Conservation (phyloP, 2,113 vertebrate genomes). For the Ceratotherium simum region DNA sequence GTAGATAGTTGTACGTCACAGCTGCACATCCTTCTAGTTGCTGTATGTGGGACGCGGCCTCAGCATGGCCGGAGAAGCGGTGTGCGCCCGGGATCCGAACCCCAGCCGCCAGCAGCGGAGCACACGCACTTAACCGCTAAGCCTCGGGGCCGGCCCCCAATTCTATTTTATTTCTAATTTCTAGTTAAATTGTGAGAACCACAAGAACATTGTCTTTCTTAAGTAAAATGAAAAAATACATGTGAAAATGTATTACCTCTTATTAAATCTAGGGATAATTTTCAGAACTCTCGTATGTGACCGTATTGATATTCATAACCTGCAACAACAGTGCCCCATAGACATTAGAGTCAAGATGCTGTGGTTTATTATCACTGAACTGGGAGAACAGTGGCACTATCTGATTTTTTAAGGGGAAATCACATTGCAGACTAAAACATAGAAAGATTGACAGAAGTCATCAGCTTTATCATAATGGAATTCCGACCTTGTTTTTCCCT, state of each 20-base stretch:
- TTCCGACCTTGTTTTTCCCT: background rate
- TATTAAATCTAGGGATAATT: slow-evolving; percentile 43
- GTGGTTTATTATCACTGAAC: slow-evolving; percentile 29
- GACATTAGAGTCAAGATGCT: slow-evolving; percentile 16
- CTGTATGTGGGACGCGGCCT: too few species aligned
- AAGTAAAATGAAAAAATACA: slow-evolving; percentile 22
- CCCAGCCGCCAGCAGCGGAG: too few species aligned
- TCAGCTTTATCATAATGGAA: slow-evolving; percentile 39
- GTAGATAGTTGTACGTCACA: too few species aligned
- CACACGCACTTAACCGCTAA: too few species aligned
- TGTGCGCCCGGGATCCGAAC: too few species aligned
- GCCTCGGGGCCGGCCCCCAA: too few species aligned
- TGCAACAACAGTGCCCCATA: background rate
- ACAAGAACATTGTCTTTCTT: slow-evolving; percentile 43
- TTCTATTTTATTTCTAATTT: background rate
- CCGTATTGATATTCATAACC: background rate
- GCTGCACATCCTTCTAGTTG: too few species aligned
- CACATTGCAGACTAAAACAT: slow-evolving; percentile 35
- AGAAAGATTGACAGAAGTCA: background rate
- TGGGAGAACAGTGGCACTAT: background rate
- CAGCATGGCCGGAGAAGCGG: too few species aligned
- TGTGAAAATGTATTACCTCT: slow-evolving; percentile 52
- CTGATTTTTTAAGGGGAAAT: slow-evolving; percentile 51
- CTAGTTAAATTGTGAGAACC: slow-evolving; percentile 52
- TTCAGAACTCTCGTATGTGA: background rate